Conservation (phyloP, 2,888 invertebrate species). For the Exephanes ischioxanthus region DNA sequence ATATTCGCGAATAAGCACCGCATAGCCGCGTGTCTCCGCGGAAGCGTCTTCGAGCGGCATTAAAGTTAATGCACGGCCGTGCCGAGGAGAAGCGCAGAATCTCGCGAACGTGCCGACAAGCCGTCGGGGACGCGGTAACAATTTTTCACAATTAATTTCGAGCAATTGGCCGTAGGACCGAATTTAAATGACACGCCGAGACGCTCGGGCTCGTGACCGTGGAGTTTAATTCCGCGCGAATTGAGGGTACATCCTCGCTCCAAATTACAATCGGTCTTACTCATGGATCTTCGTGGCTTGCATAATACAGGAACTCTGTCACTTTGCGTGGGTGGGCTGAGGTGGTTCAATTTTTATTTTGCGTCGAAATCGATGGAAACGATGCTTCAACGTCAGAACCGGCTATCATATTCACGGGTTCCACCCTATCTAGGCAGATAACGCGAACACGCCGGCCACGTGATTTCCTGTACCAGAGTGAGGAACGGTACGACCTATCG, state of each 20-base stretch:
- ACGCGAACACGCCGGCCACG: conserved; percentile 52
- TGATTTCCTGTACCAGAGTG: conserved; percentile 73
- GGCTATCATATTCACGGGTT: conserved; percentile 29
- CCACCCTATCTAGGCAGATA: conserved; percentile 44
- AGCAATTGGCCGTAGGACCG: conserved; percentile 50
- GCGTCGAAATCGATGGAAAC: not conserved
- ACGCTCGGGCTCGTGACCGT: conserved; percentile 10
- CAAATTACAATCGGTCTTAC: conserved; percentile 27
- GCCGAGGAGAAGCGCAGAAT: conserved; percentile 8
- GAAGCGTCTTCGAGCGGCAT: conserved; percentile 3
- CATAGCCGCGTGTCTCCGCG: conserved; percentile 2
- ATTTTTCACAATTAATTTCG: conserved; percentile 58
- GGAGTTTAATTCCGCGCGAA: conserved; percentile 42
- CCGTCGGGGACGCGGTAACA: not conserved
- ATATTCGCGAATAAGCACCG: conserved; percentile 50
- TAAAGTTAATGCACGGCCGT: conserved; percentile 6
- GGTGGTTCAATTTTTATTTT: not conserved
- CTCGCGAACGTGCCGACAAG: conserved; percentile 12
- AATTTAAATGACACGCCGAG: conserved; percentile 52
- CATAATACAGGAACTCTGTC: not conserved
- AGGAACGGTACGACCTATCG: conserved; percentile 75
- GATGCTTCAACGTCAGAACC: conserved; percentile 34
- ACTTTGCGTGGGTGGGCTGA: not conserved
- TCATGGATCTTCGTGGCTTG: not conserved
- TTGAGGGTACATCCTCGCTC: conserved; percentile 57